Evolutionary conservation across 2,113 vertebrate species (phyloP), one percentile per base, ranked within the genome.

Genomic region (Dolichotis patagonum): DNA sequence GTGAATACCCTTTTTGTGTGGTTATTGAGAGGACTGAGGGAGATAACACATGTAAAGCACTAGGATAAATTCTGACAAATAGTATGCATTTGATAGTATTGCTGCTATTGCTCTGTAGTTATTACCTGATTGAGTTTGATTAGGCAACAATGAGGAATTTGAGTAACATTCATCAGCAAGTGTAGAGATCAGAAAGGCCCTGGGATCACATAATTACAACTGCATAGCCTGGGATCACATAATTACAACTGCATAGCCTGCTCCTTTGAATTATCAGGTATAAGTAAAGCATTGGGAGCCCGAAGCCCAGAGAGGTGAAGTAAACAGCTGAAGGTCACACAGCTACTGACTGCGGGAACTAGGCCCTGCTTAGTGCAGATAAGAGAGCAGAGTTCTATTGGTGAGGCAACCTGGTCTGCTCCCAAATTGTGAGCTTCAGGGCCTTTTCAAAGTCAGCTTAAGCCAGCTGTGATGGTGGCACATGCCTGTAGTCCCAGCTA

Each of bases 251-350:
- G 85, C 65, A 63, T 32, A n/a, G 7, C 60, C 28, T 43, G 28
- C 78, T 49, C 11, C 46, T 93, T 83, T 60, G 92, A 96, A 73
- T 92, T 91, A 83, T 58, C 67, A 86, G 43, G 35, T 81, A 30
- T 75, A 58, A 16, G 30, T 73, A 32, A 96, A 97, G 41, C 32
- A 60, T 65, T 67, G 16, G n/a, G 54, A 96, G 14, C 41, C 92
- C 90, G 32, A 90, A 73, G 81, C 84, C 93, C 81, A 88, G 85
- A 95, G 71, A 91, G 7, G 82, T n/a, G 28, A 75, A 80, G 38
- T 83, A 49, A 93, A 58, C n/a, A 28, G 49, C 32, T 96, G 85
- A 90, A 85, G 83, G 83, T 96, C 78, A 89, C 91, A 91, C 32
- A 94, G 73, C 46, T 69, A 30, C 22, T 94, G 85, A 54, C 38